These are phyloP conservation scores for Chlorops oryzae DNA, from an alignment of 1,140 invertebrate species.

Conservation along the genomic window DNA sequence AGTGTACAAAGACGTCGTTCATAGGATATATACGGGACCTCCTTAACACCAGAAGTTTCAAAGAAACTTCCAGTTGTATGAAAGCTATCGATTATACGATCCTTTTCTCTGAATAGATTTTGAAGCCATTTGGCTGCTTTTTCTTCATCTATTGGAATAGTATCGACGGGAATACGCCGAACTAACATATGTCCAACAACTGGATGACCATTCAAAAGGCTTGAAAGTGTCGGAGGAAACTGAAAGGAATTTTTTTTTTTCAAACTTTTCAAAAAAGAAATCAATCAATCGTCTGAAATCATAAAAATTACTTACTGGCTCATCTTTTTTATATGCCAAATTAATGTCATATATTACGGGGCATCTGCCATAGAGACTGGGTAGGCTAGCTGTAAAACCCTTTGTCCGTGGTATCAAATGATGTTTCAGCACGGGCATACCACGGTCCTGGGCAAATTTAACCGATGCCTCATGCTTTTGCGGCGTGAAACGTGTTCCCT, in stretches of 20 bases:
- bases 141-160: conserved; percentile 73
- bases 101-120: conserved; percentile 57
- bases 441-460: conserved; percentile 80
- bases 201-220: conserved; percentile 70
- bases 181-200: conserved; percentile 73
- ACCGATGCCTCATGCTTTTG: conserved; percentile 82
- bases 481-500: conserved; percentile 87
- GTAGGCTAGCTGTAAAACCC: conserved; percentile 77
- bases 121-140: conserved; percentile 75
- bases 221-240: conserved; percentile 70
- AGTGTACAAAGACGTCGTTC: conserved; percentile 60
- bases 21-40: conserved; percentile 53
- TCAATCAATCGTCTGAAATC: neutral
- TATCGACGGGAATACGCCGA: conserved; percentile 71
- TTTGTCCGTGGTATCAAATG: conserved; percentile 89
- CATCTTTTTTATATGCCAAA: conserved; percentile 66
- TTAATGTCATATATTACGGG: conserved; percentile 82
- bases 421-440: conserved; percentile 78
- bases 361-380: conserved; percentile 66
- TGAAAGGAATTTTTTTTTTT: conserved; percentile 22
- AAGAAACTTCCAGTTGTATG: conserved; percentile 78
- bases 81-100: conserved; percentile 75
- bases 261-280: conserved; percentile 4
- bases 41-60: conserved; percentile 61
- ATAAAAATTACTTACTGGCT: conserved; percentile 40